Evolutionary conservation across 2,113 vertebrate genomes (phyloP).

Genomic region (Beaufortia kweichowensis): DNA sequence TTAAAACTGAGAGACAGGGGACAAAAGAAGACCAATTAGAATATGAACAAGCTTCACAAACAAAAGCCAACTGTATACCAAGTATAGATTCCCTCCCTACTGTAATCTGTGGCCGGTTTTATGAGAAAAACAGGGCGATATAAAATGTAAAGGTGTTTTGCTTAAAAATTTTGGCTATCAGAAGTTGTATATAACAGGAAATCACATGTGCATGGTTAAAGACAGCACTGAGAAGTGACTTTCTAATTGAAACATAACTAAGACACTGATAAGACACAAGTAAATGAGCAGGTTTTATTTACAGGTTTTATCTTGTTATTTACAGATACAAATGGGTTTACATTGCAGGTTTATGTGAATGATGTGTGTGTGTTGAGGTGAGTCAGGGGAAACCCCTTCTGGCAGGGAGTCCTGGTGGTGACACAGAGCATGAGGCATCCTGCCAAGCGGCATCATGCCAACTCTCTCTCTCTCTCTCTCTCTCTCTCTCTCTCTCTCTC

Average conservation of each 20-base stretch:
- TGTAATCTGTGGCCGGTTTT: conserved; percentile 45
- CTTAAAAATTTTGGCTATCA: conserved; percentile 19
- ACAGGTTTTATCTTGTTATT: background rate
- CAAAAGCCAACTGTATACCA: conserved; percentile 42
- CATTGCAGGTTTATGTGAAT: background rate
- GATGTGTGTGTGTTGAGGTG: conserved; percentile 56
- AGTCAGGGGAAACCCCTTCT: conserved; percentile 76
- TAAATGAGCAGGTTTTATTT: too few species aligned
- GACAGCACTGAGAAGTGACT: conserved; percentile 40
- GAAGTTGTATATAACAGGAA: conserved; percentile 51
- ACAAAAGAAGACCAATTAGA: conserved; percentile 58
- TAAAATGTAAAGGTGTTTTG: conserved; percentile 1
- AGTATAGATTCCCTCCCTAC: conserved; percentile 37
- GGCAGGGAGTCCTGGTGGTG: conserved; percentile 72
- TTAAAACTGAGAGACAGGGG: conserved; percentile 29
- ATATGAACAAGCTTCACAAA: conserved; percentile 62
- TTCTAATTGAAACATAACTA: conserved; percentile 26
- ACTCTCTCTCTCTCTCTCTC: conserved; percentile 45
- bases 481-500: conserved; percentile 35
- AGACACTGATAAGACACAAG: background rate
- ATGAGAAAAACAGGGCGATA: conserved; percentile 24
- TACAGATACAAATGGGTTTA: background rate
- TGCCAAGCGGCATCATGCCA: conserved; percentile 73
- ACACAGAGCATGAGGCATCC: conserved; percentile 69
- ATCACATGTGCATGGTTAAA: conserved; percentile 7